A percentile compares a stretch with the other conserved stretches of the same genome.
Conservation (phyloP, 2,113 vertebrate genomes). For the Thermophis baileyi region DNA sequence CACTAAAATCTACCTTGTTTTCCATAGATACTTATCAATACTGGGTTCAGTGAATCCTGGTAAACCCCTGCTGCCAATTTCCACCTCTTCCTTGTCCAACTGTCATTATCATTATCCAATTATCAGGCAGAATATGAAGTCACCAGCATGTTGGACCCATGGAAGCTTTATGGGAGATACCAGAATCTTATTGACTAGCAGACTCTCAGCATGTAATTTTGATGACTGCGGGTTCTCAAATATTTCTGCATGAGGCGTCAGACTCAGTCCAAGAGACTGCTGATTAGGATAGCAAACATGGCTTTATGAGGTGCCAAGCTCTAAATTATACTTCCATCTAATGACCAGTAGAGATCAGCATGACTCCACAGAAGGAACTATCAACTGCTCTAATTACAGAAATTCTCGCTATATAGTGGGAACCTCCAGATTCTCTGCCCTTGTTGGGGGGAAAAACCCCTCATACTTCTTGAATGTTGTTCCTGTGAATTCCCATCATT, state of each 20-base stretch:
- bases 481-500: neutral
- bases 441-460: neutral
- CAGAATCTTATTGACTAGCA: neutral
- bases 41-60: neutral
- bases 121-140: neutral
- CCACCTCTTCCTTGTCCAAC: neutral
- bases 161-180: neutral
- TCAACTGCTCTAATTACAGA: neutral
- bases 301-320: neutral
- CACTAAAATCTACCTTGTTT: neutral
- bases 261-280: neutral
- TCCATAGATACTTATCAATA: neutral
- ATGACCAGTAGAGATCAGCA: neutral
- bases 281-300: neutral
- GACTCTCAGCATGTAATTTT: neutral
- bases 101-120: neutral
- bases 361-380: neutral
- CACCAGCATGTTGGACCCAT: neutral
- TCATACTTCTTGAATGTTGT: neutral
- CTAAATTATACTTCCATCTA: neutral
- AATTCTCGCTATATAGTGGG: neutral
- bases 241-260: neutral
- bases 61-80: neutral
- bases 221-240: neutral
- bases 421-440: neutral